Percentiles rank a stretch among this genome's conserved stretches.
phyloP scores from a whole-genome alignment of 2,797 vertebrate genomes.

The Martes flavigula region DNA sequence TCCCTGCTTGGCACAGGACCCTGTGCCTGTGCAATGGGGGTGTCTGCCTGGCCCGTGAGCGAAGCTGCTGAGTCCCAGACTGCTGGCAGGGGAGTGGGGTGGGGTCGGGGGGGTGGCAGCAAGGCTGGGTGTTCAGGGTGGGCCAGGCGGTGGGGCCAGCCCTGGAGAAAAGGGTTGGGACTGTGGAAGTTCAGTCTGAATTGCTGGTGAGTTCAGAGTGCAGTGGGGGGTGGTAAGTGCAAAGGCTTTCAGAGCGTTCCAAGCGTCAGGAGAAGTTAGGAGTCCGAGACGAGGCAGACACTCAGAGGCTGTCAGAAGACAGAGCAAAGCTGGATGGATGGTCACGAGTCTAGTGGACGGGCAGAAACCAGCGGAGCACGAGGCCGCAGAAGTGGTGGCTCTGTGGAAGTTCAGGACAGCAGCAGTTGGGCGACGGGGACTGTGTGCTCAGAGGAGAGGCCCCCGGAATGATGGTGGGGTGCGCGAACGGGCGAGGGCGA shows the following conservation, averaged over 20 bases:
- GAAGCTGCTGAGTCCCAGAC: neutral
- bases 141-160: neutral
- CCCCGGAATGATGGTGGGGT: neutral
- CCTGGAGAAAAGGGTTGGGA: neutral
- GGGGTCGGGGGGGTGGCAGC: neutral
- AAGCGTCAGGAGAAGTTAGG: neutral
- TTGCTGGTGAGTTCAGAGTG: neutral
- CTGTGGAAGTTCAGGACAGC: neutral
- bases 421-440: fast-evolving
- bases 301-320: neutral
- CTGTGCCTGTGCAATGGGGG: neutral
- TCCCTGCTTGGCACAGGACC: neutral
- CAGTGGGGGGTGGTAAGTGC: neutral
- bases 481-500: neutral
- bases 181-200: neutral
- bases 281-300: neutral
- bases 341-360: neutral
- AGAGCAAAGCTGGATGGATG: neutral
- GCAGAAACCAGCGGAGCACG: neutral
- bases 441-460: neutral
- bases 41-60: neutral
- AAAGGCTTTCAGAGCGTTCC: neutral
- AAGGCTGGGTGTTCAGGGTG: neutral
- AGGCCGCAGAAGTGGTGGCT: too few relatives aligned
- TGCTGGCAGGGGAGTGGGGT: neutral